Base-by-base conservation (phyloP, 1,140 invertebrate genomes). In the Hyphantria cunea region DNA sequence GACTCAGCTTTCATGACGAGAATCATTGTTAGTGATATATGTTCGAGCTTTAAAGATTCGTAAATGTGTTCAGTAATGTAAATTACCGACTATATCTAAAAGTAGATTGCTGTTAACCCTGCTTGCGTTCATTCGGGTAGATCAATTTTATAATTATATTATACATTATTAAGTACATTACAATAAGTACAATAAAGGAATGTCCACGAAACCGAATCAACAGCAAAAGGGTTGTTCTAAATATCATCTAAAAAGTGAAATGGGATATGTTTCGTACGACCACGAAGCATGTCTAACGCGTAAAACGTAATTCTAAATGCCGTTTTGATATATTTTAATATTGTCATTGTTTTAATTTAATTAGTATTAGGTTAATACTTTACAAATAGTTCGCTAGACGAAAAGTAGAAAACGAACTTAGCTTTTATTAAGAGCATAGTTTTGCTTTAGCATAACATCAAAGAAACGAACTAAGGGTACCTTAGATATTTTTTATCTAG, bases 331-430 rank as follows among this genome's bases (percentile, higher is more conserved):
- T 70, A 79, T 80, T 74, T 84, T 85, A 90, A 86, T 88, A 90
- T 90, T 90, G 85, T 88, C 85, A 87, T 88, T 82, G 80, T 81
- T 84, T 76, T 86, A 80, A 62, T 84, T 84, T 78, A 76, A 83
- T 86, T 83, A 86, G 78, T 83, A 80, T 82, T 77, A 72, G 67
- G 75, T 80, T 80, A 75, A 84, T 89, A 84, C 74, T 74, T 82
- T 80, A 85, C 77, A 84, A 79, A 64, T 84, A 83, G 66, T 79
- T 64, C 69, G 66, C 80, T 80, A 84, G 68, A 76, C 51, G 53
- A 76, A 76, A 68, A 73, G 70, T 81, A 84, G 65, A 74, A 80
- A 78, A 51, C 12, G 56, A 60, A 58, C 55, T 58, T 58, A 58
- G 56, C 47, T 15, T 60, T 60, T 42, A 50, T 34, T 51, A 11